Base-by-base conservation (phyloP, 2,113 vertebrate genomes). In the Gadus chalcogrammus region DNA sequence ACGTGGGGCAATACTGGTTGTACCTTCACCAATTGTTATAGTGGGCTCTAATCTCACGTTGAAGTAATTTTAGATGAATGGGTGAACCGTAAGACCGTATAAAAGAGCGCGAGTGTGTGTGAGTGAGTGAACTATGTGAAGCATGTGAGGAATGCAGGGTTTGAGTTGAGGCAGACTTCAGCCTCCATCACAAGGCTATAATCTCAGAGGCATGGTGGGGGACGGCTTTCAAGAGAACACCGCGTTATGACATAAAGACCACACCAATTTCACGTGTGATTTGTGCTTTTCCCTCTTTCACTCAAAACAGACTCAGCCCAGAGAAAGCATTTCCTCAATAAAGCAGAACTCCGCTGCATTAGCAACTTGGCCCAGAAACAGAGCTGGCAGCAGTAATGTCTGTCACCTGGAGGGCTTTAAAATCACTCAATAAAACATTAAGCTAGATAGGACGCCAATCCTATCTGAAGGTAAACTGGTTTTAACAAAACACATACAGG, bases 311-410 rank as follows among this genome's bases (percentile, higher is more conserved):
- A 53, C 35, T 81, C 77, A 11, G 55, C 31, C 38, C 52, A 15
- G 38, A 65, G n/a, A 65, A 78, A 79, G 71, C 24, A 90, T 88
- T 88, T 91, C 84, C 84, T 84, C 81, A 82, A 82, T 81, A 84
- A 82, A 86, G 60, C 15, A 62, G 61, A 56, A 67, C 67, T 69
- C 78, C 66, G 71, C 73, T 67, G 28, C 17, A 72, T 64, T 59
- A 78, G 67, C 31, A 4, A 12, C 42, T 8, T 42, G 38, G 38
- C 1, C 24, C 38, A 42, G 38, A 42, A 80, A 77, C 71, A 69
- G 67, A 1, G 5, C 52, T 31, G 20, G 20, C 69, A 60, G 22
- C 68, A 70, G 5, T 22, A 53, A 42, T 0, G 53, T 38, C 24
- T 1, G 24, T 24, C 3, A 22, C 17, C 15, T 60, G 16, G 28